Base-by-base conservation (phyloP, 2,113 vertebrate species). In the Rutilus rutilus region DNA sequence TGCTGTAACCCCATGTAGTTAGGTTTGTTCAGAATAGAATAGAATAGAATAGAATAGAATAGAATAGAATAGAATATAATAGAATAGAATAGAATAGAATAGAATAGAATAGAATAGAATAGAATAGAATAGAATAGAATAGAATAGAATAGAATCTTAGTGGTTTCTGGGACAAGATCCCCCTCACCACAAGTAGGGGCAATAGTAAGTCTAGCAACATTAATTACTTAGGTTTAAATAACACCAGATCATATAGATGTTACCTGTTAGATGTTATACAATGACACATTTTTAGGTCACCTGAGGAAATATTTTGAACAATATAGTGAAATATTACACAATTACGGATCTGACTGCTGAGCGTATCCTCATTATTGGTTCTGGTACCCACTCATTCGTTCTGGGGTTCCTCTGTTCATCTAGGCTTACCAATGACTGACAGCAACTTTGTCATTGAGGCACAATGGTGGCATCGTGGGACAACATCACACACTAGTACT, bases 381-480 rank as follows among this genome's bases (percentile, higher is more conserved):
- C 42, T 69, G 80, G 45, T 36, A 52, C 45, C 52, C 21, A 69
- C 3, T 69, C 25, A 67, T 81, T 78, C 52, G 57, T 50, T 78
- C 60, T 65, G 52, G 25, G 79, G 39, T 67, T 50, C 25, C 10
- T 33, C 62, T 21, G 15, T 69, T 82, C 79, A 82, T 52, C 60
- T 47, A 65, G n/a, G 59, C 15, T 45, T 36, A 47, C 45, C 39
- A 33, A 7, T 67, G 79, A 82, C 79, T 82, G 79, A 82, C 79
- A 82, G 79, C 19, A 82, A 69, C 79, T 82, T 67, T 52, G 62
- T 82, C 45, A 82, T 69, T 45, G 45, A 67, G 45, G 8, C 79
- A 82, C 45, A 82, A 69, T 82, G 45, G 60, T 23, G 45, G 42
- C 59, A 67, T 82, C 45, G 17, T 67, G 62, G 79, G 45, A 82